These are phyloP conservation scores for Epinephelus coioides DNA, from an alignment of 2,797 vertebrate genomes.

Conservation along the genomic window DNA sequence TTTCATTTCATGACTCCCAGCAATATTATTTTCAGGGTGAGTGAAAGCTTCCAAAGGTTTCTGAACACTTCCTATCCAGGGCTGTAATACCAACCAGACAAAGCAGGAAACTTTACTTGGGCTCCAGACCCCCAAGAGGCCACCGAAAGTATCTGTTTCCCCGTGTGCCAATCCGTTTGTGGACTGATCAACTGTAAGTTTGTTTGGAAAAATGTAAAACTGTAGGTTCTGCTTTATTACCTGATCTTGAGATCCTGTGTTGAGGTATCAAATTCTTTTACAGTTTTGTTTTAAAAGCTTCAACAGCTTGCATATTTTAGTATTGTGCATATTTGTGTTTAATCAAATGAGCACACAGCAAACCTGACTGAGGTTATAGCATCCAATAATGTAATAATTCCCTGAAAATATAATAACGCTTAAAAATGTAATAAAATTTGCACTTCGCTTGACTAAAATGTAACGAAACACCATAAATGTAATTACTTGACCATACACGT, in stretches of 20 bases:
- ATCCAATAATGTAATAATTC: too few relatives aligned
- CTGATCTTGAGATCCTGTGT: neutral
- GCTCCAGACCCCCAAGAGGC: too few relatives aligned
- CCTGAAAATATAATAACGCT: too few relatives aligned
- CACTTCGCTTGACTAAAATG: too few relatives aligned
- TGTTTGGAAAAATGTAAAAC: neutral
- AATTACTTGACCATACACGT: too few relatives aligned
- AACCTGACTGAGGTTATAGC: neutral
- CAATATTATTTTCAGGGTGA: neutral
- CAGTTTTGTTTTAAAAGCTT: neutral
- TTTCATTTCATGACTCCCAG: neutral
- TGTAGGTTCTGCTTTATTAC: neutral
- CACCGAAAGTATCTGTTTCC: neutral
- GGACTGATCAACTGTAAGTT: neutral
- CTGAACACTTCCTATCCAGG: neutral
- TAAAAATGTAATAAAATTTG: too few relatives aligned
- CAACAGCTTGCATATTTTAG: neutral
- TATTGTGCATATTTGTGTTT: neutral
- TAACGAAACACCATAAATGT: too few relatives aligned
- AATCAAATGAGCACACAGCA: neutral
- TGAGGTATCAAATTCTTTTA: neutral
- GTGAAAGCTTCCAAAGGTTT: neutral
- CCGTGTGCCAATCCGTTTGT: neutral
- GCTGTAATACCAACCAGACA: neutral
- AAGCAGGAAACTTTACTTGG: neutral